Evolutionary conservation across 30 jellyfish, hydroid and myxozoan genomes (phyloP).

Genomic region (Clytia hemisphaerica): DNA sequence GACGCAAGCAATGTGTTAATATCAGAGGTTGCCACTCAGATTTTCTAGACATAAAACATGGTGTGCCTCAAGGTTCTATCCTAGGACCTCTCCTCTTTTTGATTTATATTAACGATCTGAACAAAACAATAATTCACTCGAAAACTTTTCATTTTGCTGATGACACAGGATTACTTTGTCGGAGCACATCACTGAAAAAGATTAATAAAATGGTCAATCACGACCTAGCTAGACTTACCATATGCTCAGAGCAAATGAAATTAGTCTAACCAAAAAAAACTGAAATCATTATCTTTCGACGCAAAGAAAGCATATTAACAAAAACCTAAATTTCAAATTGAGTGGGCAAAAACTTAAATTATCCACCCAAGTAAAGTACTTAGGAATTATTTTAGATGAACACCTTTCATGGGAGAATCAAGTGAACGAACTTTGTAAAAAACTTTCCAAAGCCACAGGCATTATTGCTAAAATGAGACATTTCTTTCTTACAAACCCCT

Average conservation of each 20-base stretch:
- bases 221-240: conserved; percentile 37
- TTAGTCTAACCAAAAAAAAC: too few relatives aligned
- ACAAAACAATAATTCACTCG: conserved; percentile 15
- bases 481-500: conserved; percentile 36
- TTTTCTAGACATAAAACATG: conserved; percentile 1
- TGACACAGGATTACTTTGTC: conserved; percentile 42
- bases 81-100: conserved; percentile 57
- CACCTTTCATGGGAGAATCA: conserved; percentile 49
- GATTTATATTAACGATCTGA: conserved; percentile 50
- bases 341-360: conserved; percentile 22
- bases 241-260: too few relatives aligned
- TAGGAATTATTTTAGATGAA: conserved; percentile 50
- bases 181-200: conserved; percentile 14
- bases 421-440: conserved; percentile 19
- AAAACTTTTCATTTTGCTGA: conserved; percentile 46
- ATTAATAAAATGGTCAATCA: conserved; percentile 35
- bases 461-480: conserved; percentile 26
- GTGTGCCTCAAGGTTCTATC: conserved; percentile 47
- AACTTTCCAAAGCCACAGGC: conserved; percentile 46
- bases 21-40: conserved; percentile 20
- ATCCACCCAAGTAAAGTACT: conserved; percentile 35
- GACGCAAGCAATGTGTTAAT: conserved; percentile 27
- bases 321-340: conserved; percentile 18
- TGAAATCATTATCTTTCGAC: conserved; percentile 33
- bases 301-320: conserved; percentile 19